Base-by-base conservation (phyloP, 2,113 vertebrate species). In the Tenrec ecaudatus region DNA sequence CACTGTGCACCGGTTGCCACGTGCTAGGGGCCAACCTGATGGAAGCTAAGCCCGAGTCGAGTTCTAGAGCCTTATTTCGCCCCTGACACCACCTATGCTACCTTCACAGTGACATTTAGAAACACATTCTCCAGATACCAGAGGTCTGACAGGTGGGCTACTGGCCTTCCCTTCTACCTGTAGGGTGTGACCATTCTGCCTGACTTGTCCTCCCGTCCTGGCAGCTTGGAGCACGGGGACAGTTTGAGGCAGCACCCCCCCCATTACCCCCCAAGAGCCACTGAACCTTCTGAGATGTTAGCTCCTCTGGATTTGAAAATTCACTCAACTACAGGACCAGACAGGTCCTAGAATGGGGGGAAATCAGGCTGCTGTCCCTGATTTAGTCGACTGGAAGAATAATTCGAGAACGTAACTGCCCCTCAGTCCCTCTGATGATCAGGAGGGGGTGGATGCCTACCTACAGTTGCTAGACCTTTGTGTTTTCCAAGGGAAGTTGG, bases 401-500 rank as follows among this genome's bases (percentile, higher is more conserved):
- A 29, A 69, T 76, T 60, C 20, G 19, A 27, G 29, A 0, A 6
- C 58, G 20, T 1, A 38, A 29, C 66, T 88, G 27, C 17, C 47
- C 31, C 43, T 6, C 0, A 1, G 58, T 43, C 23, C 31, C 19
- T 36, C 66, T n/a, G 71, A 38, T 62, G 29, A 20, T 66, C 9
- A 27, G 64, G 23, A 66, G 64, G 23, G 47, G 9, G 7, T 14
- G 11, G 9, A 14, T 31, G 6, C 29, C 16, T 3, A 2, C 19
- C 31, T 15, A 16, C 73, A 0, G 2, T 36, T 66, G 36, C 31
- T 36, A 57, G 3, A 25, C 43, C 36, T 95, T 87, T 57, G 31
- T 17, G 78, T 90, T 92, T 93, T 73, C 47, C 53, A 68, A 82
- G 33, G 43, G 23, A 77, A 90, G 31, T 38, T 79, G 57, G 62